Base-by-base conservation (phyloP, 1,140 invertebrate genomes). In the Brachionus paranguensis region DNA sequence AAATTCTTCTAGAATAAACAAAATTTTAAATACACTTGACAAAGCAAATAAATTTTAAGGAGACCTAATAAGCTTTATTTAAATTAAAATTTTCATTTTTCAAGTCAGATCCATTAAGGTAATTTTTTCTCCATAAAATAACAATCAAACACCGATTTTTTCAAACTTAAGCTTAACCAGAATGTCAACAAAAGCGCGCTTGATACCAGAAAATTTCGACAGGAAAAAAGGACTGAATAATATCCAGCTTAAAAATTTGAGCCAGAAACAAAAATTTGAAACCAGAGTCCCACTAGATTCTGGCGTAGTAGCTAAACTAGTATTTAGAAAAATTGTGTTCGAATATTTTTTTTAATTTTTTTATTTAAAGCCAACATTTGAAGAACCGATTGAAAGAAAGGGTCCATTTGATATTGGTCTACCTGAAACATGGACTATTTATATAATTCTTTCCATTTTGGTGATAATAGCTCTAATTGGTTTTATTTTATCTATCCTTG, bases 321-420 rank as follows among this genome's bases (percentile, higher is more conserved):
- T 81, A 45, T 64, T 29, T 14, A n/a, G 5, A 12, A 20, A 64
- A 7, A 81, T 41, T 33, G 8, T 24, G 0, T 24, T 60, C 0
- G 17, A 41, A 43, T 37, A 20, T 43, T 64, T 81, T 64, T 81
- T 12, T 33, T 3, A 27, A 33, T 11, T 60, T 24, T 12, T 41
- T 79, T 41, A 11, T 81, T 47, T 81, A n/a, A 10, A 81, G 78
- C 78, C 78, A 24, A 45, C n/a, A 14, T 81, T 81, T 64, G 78
- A 81, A 3, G 20, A 41, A 17, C 78, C 78, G 10, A 64, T 64
- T 5, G 78, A 81, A 17, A 24, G 78, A 68, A 53, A 55, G 12
- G 78, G 78, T 17, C 78, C 78, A 41, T 81, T 81, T 14, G 78
- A 81, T 47, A 81, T 81, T 43, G 78, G 78, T 47, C 41, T 81